Conservation (phyloP, 2,797 vertebrate species). For the Betta splendens region DNA sequence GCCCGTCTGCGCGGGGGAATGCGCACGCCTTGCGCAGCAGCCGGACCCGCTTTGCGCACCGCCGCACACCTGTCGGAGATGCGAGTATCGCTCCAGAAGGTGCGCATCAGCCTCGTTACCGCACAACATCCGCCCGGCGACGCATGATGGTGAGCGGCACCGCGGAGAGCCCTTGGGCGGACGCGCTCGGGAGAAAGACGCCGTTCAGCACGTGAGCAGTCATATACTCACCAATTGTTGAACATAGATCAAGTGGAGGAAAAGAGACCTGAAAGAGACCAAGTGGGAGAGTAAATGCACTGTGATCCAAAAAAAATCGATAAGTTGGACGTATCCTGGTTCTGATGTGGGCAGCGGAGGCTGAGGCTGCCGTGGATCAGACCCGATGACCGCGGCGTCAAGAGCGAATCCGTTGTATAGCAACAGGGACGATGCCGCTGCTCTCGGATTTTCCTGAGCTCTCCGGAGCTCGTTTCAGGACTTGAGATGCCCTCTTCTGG, state of each 20-base stretch:
- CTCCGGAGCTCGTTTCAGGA: conserved; percentile 44
- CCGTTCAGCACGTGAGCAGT: conserved; percentile 27
- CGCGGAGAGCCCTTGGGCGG: conserved; percentile 28
- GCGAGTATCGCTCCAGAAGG: conserved; percentile 48
- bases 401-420: conserved; percentile 69
- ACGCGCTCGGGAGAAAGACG: conserved; percentile 21
- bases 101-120: conserved; percentile 52
- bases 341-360: conserved; percentile 24
- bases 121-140: conserved; percentile 46
- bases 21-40: conserved; percentile 42
- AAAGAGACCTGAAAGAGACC: conserved; percentile 14
- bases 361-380: conserved; percentile 48
- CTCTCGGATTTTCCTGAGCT: conserved; percentile 43
- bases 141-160: conserved; percentile 28
- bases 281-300: conserved; percentile 38
- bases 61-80: conserved; percentile 75
- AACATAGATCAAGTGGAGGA: conserved; percentile 42
- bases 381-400: conserved; percentile 59
- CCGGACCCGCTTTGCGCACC: conserved; percentile 46
- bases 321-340: conserved; percentile 45
- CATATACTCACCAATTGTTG: conserved; percentile 56
- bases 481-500: conserved; percentile 80
- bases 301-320: conserved; percentile 32
- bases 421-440: conserved; percentile 72
- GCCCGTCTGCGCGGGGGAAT: conserved; percentile 20